Base-by-base conservation (phyloP, 2,113 vertebrate species). In the Hypanus sabinus region DNA sequence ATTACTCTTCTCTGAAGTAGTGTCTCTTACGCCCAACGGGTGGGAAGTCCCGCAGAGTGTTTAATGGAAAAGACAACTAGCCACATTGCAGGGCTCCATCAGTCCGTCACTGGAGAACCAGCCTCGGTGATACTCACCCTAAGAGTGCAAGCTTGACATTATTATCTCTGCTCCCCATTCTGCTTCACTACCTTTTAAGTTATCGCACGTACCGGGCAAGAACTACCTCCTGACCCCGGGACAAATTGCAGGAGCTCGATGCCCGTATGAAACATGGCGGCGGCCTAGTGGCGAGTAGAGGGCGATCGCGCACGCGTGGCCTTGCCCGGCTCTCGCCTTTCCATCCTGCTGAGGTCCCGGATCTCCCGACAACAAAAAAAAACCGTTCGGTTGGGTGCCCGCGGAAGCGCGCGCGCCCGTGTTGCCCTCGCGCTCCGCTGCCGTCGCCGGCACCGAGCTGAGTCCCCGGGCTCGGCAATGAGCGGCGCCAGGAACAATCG, bases 401-500 rank as follows among this genome's bases (percentile, higher is more conserved):
- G 24, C 12, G 91, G 36, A 24, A 24, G 22, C 70, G 36, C 20
- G 22, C 68, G 20, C 1, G 68, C 65, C 18, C 1, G 7, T 0
- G n/a, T 14, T 1, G 14, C 10, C 18, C 55, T 30, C 55, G 55
- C 57, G 57, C 14, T 46, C 20, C 20, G 71, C 30, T 33, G 30
- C 83, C 20, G 22, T 14, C n/a, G 16, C 79, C 79, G 1, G 6
- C 22, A 6, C 46, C 22, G 3, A 7, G n/a, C 79, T 24, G 94
- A 46, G 94, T 95, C 77, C 95, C 94, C 93, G 94, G 95, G 79
- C 12, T 94, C 94, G 94, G 94, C 55, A 99, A 46, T 99, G 98
- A 99, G 98, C 95, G 98, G 97, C 97, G 98, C 98, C 75, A 97
- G 99, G 96, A 99, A 99, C 95, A 99, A 99, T 97, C 97, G 99